Conservation (phyloP, 1,140 invertebrate species). For the Drosophila watanabei region DNA sequence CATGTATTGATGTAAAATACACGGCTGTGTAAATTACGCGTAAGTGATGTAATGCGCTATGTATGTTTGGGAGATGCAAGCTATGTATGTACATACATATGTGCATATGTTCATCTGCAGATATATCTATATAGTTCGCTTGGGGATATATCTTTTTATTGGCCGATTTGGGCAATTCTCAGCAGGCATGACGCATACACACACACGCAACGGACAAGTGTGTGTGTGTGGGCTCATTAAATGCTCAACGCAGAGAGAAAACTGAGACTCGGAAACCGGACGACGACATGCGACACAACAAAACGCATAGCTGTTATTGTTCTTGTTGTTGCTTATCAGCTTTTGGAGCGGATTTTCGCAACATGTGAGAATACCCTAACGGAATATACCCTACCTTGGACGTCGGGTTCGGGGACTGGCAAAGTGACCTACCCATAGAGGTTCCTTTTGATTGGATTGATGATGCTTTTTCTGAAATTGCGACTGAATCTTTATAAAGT, state of each 20-base stretch:
- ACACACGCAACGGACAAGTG: background rate
- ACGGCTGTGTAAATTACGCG: slow-evolving; percentile 14
- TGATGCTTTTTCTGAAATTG: background rate
- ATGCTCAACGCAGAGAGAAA: slow-evolving; percentile 20
- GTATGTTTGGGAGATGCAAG: slow-evolving; percentile 17
- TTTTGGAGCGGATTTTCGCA: slow-evolving; percentile 16
- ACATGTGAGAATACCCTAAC: slow-evolving; percentile 6
- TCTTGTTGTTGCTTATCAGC: slow-evolving; percentile 38
- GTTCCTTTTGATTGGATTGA: background rate
- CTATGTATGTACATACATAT: background rate
- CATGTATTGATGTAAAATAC: slow-evolving; percentile 27
- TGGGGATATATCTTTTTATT: slow-evolving; percentile 8
- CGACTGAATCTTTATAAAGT: too few species aligned
- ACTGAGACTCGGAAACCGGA: slow-evolving; percentile 58
- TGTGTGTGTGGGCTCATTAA: slow-evolving; percentile 8
- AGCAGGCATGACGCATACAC: slow-evolving; percentile 44
- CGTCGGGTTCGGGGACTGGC: background rate
- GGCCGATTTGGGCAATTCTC: slow-evolving; percentile 24
- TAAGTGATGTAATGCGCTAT: slow-evolving; percentile 21
- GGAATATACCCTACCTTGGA: slow-evolving; percentile 12
- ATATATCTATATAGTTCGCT: slow-evolving; percentile 4
- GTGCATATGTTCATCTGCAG: background rate
- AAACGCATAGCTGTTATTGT: slow-evolving; percentile 30
- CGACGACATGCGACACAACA: slow-evolving; percentile 57
- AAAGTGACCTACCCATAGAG: background rate